Conservation (phyloP, 2,888 invertebrate species). For the Pyrgus malvae region DNA sequence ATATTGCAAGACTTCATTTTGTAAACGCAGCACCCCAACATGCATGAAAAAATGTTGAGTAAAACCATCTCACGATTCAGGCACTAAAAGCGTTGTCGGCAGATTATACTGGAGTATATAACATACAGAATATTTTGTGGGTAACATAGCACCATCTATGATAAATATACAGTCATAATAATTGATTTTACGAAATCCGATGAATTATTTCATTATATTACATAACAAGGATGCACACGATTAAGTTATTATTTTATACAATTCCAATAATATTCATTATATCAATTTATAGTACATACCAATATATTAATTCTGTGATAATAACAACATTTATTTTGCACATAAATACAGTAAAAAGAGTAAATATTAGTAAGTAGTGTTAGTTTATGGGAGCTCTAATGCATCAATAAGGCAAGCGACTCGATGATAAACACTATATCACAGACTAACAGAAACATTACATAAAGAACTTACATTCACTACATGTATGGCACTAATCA, state of each 20-base stretch:
- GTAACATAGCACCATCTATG: constrained; percentile 24
- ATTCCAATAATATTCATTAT: constrained; percentile 16
- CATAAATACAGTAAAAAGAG: constrained; percentile 1
- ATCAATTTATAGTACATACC: constrained; percentile 17
- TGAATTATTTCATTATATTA: constrained; percentile 21
- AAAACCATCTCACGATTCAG: background rate
- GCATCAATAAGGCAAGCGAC: constrained; percentile 58
- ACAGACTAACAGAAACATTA: constrained; percentile 76
- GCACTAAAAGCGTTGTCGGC: constrained; percentile 15
- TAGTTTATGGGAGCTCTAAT: constrained; percentile 36
- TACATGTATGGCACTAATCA: constrained; percentile 76
- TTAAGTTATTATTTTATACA: constrained; percentile 19
- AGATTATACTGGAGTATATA: constrained; percentile 19
- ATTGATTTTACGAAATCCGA: constrained; percentile 20
- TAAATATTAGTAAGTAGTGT: constrained; percentile 21
- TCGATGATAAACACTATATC: constrained; percentile 70
- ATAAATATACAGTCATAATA: constrained; percentile 18
- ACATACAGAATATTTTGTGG: constrained; percentile 19
- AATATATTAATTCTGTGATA: constrained; percentile 8
- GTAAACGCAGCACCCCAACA: background rate
- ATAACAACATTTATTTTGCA: background rate
- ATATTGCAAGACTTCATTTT: background rate
- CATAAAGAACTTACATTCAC: constrained; percentile 59
- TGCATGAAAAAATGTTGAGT: constrained; percentile 7
- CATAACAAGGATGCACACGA: constrained; percentile 17